phyloP scores from a whole-genome alignment of 2,888 invertebrate species.

The Meiosimyza decipiens region DNA sequence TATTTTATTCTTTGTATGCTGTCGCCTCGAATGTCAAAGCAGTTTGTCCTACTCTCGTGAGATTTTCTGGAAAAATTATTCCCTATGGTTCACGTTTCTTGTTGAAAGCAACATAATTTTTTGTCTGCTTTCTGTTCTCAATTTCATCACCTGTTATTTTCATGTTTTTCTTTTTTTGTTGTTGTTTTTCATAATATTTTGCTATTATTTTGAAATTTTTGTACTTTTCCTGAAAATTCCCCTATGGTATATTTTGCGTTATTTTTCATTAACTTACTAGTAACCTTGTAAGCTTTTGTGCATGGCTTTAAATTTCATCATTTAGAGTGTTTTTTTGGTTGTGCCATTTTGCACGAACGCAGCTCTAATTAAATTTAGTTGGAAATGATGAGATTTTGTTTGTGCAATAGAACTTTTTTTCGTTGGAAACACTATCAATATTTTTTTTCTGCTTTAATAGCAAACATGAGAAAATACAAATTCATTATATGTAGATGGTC shows the following conservation, averaged over 20 bases:
- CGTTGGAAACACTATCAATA: too few relatives aligned
- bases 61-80: constrained; percentile 24
- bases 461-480: too few relatives aligned
- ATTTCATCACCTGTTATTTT: not conserved
- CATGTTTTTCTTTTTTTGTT: not conserved
- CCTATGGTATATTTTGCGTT: not conserved
- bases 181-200: too few relatives aligned
- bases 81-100: not conserved
- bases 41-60: not conserved
- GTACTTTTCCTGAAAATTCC: constrained; percentile 7
- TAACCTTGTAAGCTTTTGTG: not conserved
- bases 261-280: not conserved
- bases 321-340: not conserved
- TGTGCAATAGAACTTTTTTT: too few relatives aligned
- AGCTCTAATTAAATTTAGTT: not conserved
- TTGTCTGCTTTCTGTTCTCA: not conserved
- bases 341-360: not conserved
- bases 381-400: too few relatives aligned
- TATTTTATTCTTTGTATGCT: not conserved
- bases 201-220: not conserved
- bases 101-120: not conserved
- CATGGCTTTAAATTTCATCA: not conserved
- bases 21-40: not conserved
- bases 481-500: too few relatives aligned
- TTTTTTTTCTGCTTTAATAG: not conserved